Evolutionary conservation across 23 tunicate species (phyloP).

Genomic region (Clavelina lepadiformis): DNA sequence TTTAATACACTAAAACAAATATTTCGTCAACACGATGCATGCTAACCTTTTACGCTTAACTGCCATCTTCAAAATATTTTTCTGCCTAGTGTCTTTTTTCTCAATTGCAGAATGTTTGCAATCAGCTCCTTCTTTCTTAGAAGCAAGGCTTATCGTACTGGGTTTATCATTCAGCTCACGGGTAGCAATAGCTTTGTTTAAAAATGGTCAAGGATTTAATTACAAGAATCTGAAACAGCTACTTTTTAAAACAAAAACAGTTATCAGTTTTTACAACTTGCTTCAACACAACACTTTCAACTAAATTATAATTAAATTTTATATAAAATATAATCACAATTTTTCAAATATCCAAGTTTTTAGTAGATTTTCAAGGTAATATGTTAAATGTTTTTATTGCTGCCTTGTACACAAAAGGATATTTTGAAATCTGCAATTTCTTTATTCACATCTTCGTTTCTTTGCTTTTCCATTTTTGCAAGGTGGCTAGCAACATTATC

Average conservation of each 20-base stretch:
- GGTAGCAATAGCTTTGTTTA: constrained; percentile 7
- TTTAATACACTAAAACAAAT: too few relatives aligned
- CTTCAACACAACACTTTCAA: neutral
- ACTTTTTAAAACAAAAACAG: neutral
- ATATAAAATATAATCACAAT: neutral
- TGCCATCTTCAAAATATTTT: neutral
- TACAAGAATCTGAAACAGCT: too few relatives aligned
- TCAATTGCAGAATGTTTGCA: neutral
- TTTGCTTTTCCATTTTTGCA: constrained; percentile 44
- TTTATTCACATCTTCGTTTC: constrained; percentile 42
- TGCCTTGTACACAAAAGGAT: too few relatives aligned
- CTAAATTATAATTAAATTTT: neutral
- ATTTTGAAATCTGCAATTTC: constrained; percentile 57
- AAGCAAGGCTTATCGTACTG: neutral
- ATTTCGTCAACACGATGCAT: too few relatives aligned
- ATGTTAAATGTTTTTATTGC: too few relatives aligned
- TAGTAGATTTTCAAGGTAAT: too few relatives aligned
- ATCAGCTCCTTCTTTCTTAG: neutral
- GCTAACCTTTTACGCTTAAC: neutral
- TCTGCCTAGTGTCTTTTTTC: neutral
- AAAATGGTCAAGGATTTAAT: constrained; percentile 3
- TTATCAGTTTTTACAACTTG: neutral
- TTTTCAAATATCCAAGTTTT: neutral
- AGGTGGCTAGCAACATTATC: constrained; percentile 39
- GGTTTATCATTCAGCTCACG: neutral